phyloP scores from a whole-genome alignment of 2,888 invertebrate species.

The Orthosia cruda region DNA sequence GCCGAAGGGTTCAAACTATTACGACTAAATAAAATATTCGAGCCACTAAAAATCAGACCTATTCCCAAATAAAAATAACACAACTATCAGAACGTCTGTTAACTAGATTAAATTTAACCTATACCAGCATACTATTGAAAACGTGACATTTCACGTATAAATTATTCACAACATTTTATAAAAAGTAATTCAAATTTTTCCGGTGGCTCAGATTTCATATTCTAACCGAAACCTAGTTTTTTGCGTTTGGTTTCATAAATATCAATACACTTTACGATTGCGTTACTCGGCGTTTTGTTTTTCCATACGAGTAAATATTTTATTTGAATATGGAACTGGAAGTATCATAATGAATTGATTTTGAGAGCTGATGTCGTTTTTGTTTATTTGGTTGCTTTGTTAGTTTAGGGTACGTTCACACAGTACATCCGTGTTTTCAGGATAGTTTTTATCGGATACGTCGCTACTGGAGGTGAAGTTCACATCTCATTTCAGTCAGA shows the following conservation, averaged over 20 bases:
- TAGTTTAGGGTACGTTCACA: neutral
- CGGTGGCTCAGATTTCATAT: conserved; percentile 45
- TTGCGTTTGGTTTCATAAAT: conserved; percentile 18
- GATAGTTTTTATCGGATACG: no score
- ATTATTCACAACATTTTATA: conserved; percentile 48
- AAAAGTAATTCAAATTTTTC: conserved; percentile 41
- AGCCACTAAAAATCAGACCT: neutral
- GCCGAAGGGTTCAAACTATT: no score
- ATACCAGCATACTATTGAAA: conserved; percentile 24
- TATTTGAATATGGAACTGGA: conserved; percentile 1
- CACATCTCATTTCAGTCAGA: no score
- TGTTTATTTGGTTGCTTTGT: no score
- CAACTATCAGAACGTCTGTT: conserved; percentile 16
- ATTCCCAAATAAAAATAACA: conserved; percentile 11
- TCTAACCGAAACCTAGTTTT: conserved; percentile 46
- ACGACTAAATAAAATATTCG: neutral
- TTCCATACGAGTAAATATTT: conserved; percentile 16
- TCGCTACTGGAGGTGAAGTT: no score
- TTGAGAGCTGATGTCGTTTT: no score
- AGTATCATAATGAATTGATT: conserved; percentile 11
- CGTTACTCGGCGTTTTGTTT: neutral
- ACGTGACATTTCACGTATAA: conserved; percentile 12
- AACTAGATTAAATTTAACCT: conserved; percentile 39
- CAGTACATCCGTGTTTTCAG: no score
- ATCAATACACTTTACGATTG: conserved; percentile 22